A percentile compares a stretch with the other conserved stretches of the same genome.
Conservation (phyloP, 92 coral and sea anemone species). For the Epizoanthus scotinus region DNA sequence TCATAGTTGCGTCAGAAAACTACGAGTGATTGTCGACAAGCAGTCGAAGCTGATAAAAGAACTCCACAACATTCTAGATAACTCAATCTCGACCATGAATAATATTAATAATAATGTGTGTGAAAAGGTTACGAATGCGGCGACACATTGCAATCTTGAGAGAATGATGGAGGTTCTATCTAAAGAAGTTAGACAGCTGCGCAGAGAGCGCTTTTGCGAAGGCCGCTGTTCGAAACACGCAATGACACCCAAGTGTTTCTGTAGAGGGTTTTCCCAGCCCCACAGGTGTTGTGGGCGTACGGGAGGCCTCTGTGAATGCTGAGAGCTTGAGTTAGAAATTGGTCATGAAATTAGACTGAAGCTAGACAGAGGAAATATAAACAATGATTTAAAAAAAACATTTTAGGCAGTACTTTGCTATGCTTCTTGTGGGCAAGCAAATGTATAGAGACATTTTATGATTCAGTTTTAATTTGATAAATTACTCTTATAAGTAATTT, state of each 20-base stretch:
- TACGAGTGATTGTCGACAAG: constrained; percentile 58
- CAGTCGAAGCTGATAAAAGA: constrained; percentile 64
- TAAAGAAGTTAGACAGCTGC: constrained; percentile 41
- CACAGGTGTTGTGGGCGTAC: constrained; percentile 90
- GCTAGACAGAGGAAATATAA: too few relatives aligned
- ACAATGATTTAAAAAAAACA: too few relatives aligned
- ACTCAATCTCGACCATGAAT: too few relatives aligned
- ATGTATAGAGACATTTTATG: too few relatives aligned
- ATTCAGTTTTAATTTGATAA: too few relatives aligned
- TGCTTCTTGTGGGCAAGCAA: too few relatives aligned
- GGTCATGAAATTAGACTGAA: too few relatives aligned
- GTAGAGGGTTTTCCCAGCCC: constrained; percentile 86
- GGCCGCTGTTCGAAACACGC: constrained; percentile 86
- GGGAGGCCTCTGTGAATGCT: constrained; percentile 90
- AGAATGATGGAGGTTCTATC: constrained; percentile 52
- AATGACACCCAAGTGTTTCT: constrained; percentile 84
- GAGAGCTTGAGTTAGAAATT: not conserved
- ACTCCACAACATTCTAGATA: constrained; percentile 35
- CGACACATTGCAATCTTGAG: constrained; percentile 36
- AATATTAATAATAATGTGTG: too few relatives aligned
- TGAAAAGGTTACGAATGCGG: too few relatives aligned
- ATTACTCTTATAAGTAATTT: too few relatives aligned
- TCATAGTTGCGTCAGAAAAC: constrained; percentile 35
- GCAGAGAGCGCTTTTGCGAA: constrained; percentile 62
- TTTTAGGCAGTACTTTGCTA: too few relatives aligned